Evolutionary conservation across 64 coral and sea anemone species (phyloP), one percentile per base, ranked within the genome.

Genomic region (Catalaphyllia jardinei): DNA sequence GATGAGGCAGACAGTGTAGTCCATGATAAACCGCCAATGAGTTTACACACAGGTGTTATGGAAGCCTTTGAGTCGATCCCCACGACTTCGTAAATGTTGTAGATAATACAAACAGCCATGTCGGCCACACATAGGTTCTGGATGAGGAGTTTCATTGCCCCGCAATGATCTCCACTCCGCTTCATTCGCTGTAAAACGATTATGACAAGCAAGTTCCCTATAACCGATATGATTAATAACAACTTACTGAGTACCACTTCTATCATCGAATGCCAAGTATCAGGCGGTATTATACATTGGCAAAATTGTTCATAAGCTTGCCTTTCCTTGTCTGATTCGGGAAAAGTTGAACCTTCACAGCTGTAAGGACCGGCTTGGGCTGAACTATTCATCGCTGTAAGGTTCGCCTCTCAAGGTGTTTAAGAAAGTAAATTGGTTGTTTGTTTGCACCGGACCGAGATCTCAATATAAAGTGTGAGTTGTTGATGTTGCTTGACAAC

Each of bases 51-150:
- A 12, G 82, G 71, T 24, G 28, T 88, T 6, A 49, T 87, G 42
- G 95, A 93, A 18, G 62, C 60, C 24, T 52, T 51, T 8, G 95
- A 93, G 18, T 90, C 88, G 50, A 87, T 80, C 29, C 89, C 95
- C 7, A 93, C 79, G 20, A 85, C 89, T 31, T 97, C 95, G 49
- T 93, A 93, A 2, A 97, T 50, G 59, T 93, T 97, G 85, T 93
- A 97, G 71, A 97, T 71, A 4, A 97, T 55, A 35, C 95, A 97
- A 20, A 97, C 95, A 30, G 88, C 61, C 69, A 90, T 97, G 72
- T 97, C 95, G 1, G 95, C 95, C 16, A 97, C 76, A n/a, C 91
- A 86, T 9, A 97, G 74, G 42, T 94, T 93, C 46, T 97, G 91
- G 27, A 97, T 86, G 5, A 97, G 69, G 6, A 92, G 75, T 79